Evolutionary conservation across 2,113 vertebrate genomes (phyloP), one percentile per base, ranked within the genome.

Genomic region (Penelope pileata): DNA sequence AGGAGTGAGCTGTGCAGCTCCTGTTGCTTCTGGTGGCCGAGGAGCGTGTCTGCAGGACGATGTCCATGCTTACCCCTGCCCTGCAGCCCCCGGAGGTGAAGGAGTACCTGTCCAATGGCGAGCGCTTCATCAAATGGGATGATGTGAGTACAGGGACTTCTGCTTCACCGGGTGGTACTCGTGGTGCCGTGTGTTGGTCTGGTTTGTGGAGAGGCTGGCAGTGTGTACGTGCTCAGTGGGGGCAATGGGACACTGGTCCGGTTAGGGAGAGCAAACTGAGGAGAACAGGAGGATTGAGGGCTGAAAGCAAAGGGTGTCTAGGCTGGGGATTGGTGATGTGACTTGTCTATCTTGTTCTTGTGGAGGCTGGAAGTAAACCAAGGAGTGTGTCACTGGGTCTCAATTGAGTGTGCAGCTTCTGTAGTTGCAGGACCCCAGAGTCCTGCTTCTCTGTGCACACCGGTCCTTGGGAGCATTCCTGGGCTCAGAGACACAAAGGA

Each of bases 71-170:
- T 45, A 98, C 80, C 80, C 98, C 98, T 45, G 78, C 97, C 69
- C 97, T 99, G 83, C 97, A 97, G 51, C 97, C 98, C 53, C 98
- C 97, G 1, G 96, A 97, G 78, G 98, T 99, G 96, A 99, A 99
- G 97, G 97, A 98, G 13, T 99, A 99, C 87, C 96, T 99, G 74
- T 97, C 97, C 60, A 99, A 99, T 97, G 99, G 99, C 5, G 99
- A 99, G 40, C 98, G 99, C 87, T 99, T 99, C 95, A 99, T 98
- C 94, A 99, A 98, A 51, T 99, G 99, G 99, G 99, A 99, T 3
- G 99, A 99, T 87, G 99, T 99, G 97, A 99, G 99, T 99, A 94
- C 73, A 2, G 3, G 19, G 19, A 5, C 4, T 76, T 54, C n/a
- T 27, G 32, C 68, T 91, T 74, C 2, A 2, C 54, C 38, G 0